phyloP scores from a whole-genome alignment of 2,888 invertebrate genomes.

The Lasioglossum vierecki region DNA sequence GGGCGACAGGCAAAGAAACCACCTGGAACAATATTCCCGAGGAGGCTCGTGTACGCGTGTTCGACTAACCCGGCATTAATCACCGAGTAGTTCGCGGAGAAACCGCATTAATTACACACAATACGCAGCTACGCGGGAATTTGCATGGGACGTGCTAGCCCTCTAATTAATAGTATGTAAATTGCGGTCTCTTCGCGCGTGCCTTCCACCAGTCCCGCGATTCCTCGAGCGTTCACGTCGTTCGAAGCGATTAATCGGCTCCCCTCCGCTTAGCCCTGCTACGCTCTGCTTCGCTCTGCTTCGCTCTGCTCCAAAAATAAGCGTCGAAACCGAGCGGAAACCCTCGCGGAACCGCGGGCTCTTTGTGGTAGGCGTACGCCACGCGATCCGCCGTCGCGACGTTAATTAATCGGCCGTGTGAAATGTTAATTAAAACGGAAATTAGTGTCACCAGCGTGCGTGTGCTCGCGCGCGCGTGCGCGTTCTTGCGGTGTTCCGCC shows the following conservation, averaged over 20 bases:
- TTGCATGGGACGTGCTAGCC: conserved; percentile 63
- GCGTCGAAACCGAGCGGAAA: neutral
- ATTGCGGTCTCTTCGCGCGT: conserved; percentile 30
- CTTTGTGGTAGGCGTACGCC: conserved; percentile 31
- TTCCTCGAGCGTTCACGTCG: neutral
- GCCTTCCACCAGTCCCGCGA: neutral
- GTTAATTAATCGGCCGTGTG: conserved; percentile 68
- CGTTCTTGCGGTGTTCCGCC: conserved; percentile 50
- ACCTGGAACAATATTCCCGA: conserved; percentile 33
- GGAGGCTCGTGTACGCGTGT: conserved; percentile 5
- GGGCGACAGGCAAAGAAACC: conserved; percentile 36
- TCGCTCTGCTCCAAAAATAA: conserved; percentile 6
- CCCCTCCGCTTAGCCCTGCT: neutral
- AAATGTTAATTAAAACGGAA: conserved; percentile 73
- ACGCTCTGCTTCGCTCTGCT: neutral
- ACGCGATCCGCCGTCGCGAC: conserved; percentile 45
- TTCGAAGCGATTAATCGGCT: conserved; percentile 10
- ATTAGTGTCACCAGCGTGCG: conserved; percentile 59
- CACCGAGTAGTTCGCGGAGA: conserved; percentile 63
- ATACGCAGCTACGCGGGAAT: conserved; percentile 64
- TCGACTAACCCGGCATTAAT: conserved; percentile 60
- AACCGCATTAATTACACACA: conserved; percentile 69
- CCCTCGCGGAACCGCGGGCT: conserved; percentile 1
- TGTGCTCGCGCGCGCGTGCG: conserved; percentile 14
- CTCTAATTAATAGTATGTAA: conserved; percentile 66